Conservation (phyloP, 2,113 vertebrate genomes). For the Prunella fulvescens region DNA sequence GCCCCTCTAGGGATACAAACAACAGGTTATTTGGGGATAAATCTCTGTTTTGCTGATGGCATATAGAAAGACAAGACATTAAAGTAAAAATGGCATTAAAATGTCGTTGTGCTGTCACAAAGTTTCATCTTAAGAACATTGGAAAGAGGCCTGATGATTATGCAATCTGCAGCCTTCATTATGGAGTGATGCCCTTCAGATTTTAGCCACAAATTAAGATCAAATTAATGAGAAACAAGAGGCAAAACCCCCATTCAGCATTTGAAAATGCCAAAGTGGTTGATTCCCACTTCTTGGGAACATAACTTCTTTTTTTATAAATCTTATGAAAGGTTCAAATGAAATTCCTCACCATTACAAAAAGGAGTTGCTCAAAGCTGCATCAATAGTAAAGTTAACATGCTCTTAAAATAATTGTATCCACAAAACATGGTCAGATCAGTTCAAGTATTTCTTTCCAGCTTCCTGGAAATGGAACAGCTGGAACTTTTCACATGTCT, state of each 20-base stretch:
- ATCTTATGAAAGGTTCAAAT: neutral
- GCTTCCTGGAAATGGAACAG: neutral
- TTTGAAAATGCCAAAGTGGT: neutral
- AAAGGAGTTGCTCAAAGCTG: neutral
- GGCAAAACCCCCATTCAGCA: neutral
- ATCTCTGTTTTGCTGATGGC: neutral
- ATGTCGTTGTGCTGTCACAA: neutral
- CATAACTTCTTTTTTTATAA: neutral
- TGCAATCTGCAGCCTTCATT: neutral
- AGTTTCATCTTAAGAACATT: neutral
- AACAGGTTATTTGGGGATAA: neutral
- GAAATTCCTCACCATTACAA: neutral
- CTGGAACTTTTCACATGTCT: neutral
- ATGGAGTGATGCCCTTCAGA: neutral
- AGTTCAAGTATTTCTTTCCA: neutral
- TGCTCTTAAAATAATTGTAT: neutral
- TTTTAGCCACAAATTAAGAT: neutral
- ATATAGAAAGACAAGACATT: neutral
- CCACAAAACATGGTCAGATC: neutral
- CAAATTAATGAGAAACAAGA: neutral
- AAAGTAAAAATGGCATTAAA: neutral
- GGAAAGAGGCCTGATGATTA: neutral
- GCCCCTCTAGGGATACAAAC: constrained; percentile 79
- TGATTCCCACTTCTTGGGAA: neutral
- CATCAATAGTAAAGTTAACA: neutral